These are phyloP conservation scores for Ceryle rudis DNA, from an alignment of 2,797 vertebrate species.

Conservation along the genomic window DNA sequence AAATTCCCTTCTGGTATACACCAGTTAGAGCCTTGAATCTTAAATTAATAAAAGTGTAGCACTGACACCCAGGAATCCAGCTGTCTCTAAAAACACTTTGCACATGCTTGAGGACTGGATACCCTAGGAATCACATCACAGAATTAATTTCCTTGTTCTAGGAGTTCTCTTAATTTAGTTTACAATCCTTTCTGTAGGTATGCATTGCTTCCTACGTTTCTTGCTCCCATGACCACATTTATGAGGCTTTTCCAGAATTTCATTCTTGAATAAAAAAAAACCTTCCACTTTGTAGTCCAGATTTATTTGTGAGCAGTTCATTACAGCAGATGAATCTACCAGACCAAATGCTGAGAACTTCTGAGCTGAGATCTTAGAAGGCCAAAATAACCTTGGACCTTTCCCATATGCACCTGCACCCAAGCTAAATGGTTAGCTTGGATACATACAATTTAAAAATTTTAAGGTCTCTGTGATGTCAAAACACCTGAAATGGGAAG, in stretches of 20 bases:
- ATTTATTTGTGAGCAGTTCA: background rate
- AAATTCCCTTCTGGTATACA: background rate
- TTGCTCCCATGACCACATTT: background rate
- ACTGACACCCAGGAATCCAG: background rate
- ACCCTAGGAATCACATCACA: background rate
- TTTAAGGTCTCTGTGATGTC: background rate
- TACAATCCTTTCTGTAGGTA: background rate
- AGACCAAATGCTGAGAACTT: background rate
- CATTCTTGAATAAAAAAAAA: conserved; percentile 4
- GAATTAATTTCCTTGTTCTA: background rate
- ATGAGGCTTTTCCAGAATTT: background rate
- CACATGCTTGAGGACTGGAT: background rate
- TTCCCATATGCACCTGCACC: background rate
- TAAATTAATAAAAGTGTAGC: background rate
- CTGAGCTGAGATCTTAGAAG: background rate
- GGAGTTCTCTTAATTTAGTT: background rate
- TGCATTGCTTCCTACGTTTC: background rate
- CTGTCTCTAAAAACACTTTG: background rate
- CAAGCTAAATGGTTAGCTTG: background rate
- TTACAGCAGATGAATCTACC: background rate
- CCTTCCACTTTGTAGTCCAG: background rate
- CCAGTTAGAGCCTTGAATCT: background rate
- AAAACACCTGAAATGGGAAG: background rate
- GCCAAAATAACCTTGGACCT: background rate
- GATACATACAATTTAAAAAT: background rate